These are phyloP conservation scores for Thera obeliscata DNA, from an alignment of 2,888 invertebrate species.

Conservation along the genomic window DNA sequence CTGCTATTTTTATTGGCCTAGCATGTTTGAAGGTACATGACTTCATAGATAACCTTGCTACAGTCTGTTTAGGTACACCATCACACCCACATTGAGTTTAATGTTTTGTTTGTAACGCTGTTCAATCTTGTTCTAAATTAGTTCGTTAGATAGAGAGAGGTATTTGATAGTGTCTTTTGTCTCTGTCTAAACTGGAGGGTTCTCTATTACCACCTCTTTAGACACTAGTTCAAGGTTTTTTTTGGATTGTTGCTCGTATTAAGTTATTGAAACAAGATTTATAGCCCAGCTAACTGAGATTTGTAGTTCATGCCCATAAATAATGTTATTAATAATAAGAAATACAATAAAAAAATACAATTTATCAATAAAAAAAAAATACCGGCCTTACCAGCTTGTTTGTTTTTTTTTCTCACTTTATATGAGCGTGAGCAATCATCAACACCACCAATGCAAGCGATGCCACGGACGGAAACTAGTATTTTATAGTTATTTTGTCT, in stretches of 20 bases:
- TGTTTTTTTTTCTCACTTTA: no score
- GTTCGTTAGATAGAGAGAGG: not conserved
- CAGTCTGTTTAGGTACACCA: constrained; percentile 3
- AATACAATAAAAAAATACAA: no score
- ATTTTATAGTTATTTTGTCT: no score
- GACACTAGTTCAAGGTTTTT: not conserved
- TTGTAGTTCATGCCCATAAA: no score
- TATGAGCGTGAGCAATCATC: no score
- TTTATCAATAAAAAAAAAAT: no score
- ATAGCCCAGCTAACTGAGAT: no score
- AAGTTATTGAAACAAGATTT: no score
- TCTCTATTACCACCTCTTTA: not conserved
- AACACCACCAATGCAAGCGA: no score
- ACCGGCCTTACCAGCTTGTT: no score
- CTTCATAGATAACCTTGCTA: constrained; percentile 23
- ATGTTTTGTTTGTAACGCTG: constrained; percentile 11
- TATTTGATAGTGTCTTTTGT: not conserved
- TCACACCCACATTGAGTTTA: constrained; percentile 18
- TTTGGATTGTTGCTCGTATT: not conserved
- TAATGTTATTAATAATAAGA: no score
- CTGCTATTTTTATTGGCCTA: not conserved
- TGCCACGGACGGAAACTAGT: no score
- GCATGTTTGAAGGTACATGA: constrained; percentile 28
- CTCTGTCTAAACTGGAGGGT: not conserved
- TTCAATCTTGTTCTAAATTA: constrained; percentile 15